Evolutionary conservation across 2,113 vertebrate genomes (phyloP).

Genomic region (Hipposideros armiger): DNA sequence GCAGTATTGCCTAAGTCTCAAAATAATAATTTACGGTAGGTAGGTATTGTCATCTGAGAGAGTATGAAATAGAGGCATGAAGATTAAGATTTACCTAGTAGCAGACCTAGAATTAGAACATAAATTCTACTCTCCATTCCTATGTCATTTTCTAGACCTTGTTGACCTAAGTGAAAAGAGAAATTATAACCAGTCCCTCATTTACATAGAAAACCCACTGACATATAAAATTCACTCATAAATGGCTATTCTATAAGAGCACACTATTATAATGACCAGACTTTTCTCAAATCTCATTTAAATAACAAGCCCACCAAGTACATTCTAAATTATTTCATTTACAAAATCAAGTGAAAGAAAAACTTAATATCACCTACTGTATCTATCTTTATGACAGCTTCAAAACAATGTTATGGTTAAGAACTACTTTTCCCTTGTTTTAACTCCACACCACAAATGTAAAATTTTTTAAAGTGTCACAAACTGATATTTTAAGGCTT

Average conservation of each 20-base stretch:
- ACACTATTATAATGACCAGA: neutral
- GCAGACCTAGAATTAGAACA: neutral
- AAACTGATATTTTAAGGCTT: slow-evolving; percentile 27
- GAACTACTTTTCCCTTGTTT: slow-evolving; percentile 30
- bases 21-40: neutral
- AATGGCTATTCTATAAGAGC: neutral
- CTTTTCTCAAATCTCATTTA: slow-evolving; percentile 10
- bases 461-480: neutral
- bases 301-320: slow-evolving; percentile 8
- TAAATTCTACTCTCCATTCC: neutral
- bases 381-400: neutral
- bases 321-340: slow-evolving; percentile 59
- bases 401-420: neutral
- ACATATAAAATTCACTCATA: slow-evolving; percentile 4
- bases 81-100: slow-evolving; percentile 21
- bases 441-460: neutral
- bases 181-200: neutral
- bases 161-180: neutral
- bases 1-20: neutral
- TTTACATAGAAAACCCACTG: slow-evolving; percentile 15
- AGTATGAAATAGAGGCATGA: neutral
- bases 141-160: neutral
- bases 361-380: neutral
- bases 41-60: neutral
- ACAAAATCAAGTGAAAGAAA: slow-evolving; percentile 50